phyloP scores from a whole-genome alignment of 2,797 vertebrate genomes.

The Bufotes viridis region DNA sequence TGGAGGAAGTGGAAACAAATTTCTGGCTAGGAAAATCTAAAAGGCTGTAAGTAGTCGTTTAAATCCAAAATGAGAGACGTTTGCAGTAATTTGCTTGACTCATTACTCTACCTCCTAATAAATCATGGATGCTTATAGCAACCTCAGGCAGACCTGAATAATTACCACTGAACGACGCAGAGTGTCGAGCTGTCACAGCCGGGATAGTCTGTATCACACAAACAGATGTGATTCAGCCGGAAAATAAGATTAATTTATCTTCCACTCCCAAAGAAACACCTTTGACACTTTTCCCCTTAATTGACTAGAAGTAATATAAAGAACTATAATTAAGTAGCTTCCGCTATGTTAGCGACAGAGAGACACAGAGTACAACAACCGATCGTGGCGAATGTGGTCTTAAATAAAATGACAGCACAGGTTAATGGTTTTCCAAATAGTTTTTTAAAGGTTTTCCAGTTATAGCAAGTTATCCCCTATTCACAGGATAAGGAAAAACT shows the following conservation, averaged over 20 bases:
- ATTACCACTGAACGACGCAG: constrained; percentile 21
- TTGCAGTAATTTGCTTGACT: constrained; percentile 26
- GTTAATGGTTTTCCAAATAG: too few species aligned
- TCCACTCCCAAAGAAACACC: constrained; percentile 44
- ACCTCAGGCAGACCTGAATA: constrained; percentile 38
- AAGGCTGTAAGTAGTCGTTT: neutral
- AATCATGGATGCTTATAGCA: constrained; percentile 44
- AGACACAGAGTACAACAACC: neutral
- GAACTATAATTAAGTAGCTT: constrained; percentile 46
- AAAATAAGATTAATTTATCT: constrained; percentile 49
- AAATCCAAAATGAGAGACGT: constrained; percentile 6
- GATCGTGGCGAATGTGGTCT: neutral
- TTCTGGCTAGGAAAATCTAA: neutral
- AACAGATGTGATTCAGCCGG: constrained; percentile 38
- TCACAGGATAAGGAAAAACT: too few species aligned
- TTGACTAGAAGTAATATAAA: constrained; percentile 57
- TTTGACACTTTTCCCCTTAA: constrained; percentile 47
- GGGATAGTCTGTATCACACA: constrained; percentile 28
- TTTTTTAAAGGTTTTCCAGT: too few species aligned
- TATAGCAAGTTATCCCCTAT: too few species aligned
- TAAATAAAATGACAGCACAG: neutral
- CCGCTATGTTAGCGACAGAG: constrained; percentile 40
- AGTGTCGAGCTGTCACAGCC: constrained; percentile 15
- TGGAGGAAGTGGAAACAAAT: neutral
- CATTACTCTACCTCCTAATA: constrained; percentile 25